Conservation (phyloP, 2,797 vertebrate species). For the Periophthalmus magnuspinnatus region DNA sequence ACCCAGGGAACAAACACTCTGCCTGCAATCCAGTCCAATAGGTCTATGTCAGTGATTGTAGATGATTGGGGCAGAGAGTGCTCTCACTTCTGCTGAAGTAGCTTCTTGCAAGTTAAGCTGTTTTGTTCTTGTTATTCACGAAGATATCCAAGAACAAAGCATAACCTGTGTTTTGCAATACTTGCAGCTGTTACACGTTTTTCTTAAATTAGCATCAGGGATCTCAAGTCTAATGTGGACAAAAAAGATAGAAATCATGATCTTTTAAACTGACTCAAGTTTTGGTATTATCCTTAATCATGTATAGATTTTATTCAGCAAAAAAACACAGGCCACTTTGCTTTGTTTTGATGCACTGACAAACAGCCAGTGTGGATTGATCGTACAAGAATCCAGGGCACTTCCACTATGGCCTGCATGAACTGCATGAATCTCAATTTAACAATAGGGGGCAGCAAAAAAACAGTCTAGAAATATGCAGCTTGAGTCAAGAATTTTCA, state of each 20-base stretch:
- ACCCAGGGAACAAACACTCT: too few species aligned
- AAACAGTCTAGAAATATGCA: constrained; percentile 26
- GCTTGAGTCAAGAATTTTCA: not conserved
- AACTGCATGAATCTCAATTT: constrained; percentile 24
- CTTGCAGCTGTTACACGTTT: not conserved
- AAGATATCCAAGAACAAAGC: not conserved
- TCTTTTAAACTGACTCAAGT: not conserved
- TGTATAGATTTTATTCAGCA: too few species aligned
- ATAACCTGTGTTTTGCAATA: too few species aligned
- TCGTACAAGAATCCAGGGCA: not conserved
- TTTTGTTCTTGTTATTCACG: not conserved
- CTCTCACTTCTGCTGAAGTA: not conserved
- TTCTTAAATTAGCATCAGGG: too few species aligned
- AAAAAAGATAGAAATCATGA: too few species aligned
- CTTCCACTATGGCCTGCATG: not conserved
- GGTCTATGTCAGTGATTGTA: not conserved
- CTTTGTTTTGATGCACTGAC: not conserved
- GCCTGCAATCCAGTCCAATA: not conserved
- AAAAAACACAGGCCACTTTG: not conserved
- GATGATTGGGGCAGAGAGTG: not conserved
- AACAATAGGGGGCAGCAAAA: constrained; percentile 66
- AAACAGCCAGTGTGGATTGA: not conserved
- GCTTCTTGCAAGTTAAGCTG: not conserved
- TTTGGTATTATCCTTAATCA: not conserved
- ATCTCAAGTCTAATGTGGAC: too few species aligned